Evolutionary conservation across 2,888 invertebrate genomes (phyloP).

Genomic region (Automeris io): DNA sequence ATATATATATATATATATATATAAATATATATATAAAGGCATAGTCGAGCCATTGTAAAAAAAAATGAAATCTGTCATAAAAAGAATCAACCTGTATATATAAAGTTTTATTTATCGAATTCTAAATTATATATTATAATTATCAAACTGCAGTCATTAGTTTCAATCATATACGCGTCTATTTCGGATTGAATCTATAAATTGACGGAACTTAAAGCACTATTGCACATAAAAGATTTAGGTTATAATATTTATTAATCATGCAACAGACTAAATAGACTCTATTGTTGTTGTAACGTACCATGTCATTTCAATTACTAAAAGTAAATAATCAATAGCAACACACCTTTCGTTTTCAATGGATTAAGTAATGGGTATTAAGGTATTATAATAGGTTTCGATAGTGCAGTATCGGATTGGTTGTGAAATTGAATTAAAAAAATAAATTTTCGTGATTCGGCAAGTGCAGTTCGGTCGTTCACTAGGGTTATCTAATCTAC

Average conservation of each 20-base stretch:
- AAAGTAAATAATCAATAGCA: constrained; percentile 41
- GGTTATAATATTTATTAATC: constrained; percentile 22
- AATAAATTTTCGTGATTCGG: constrained; percentile 23
- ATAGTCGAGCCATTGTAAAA: no score
- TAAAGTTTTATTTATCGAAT: neutral
- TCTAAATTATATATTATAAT: neutral
- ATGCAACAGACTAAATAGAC: constrained; percentile 35
- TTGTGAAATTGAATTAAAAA: constrained; percentile 55
- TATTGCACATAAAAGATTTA: constrained; percentile 19
- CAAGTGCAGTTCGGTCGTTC: constrained; percentile 10
- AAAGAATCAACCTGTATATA: no score
- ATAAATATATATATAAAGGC: no score
- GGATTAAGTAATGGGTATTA: constrained; percentile 62
- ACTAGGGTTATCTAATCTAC: constrained; percentile 6
- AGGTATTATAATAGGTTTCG: constrained; percentile 30
- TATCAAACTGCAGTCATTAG: neutral
- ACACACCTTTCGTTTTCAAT: constrained; percentile 45
- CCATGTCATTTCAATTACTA: constrained; percentile 61
- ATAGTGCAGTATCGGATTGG: constrained; percentile 29
- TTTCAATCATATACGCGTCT: neutral
- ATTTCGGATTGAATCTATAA: neutral
- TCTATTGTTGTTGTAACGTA: constrained; percentile 44
- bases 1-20: no score
- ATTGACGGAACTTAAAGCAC: constrained; percentile 15
- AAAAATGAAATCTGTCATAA: no score